Base-by-base conservation (phyloP, 2,888 invertebrate species). In the Deilephila elpenor region DNA sequence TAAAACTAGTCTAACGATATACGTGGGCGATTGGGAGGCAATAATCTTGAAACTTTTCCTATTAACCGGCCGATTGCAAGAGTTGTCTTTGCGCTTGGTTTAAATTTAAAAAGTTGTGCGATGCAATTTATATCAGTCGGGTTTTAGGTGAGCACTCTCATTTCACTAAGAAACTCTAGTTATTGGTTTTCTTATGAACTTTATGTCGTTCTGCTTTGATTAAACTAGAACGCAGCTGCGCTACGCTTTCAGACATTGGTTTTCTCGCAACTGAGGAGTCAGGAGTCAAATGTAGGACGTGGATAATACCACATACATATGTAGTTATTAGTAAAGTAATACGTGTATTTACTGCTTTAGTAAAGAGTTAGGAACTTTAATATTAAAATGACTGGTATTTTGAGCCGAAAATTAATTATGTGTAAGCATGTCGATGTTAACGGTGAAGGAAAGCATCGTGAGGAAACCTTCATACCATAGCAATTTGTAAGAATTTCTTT, bases 31-130 rank as follows among this genome's bases (percentile, higher is more conserved):
- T 72, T 62, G 64, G 61, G 44, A 67, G 44, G 51, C 44, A 67
- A 67, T 67, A 84, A 83, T 86, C 85, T 82, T 77, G 59, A 74
- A 88, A 88, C 82, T 88, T 88, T 87, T 82, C 86, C 86, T 85
- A 87, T 88, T 84, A 86, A 79, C 79, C 79, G 78, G 78, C 79
- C 82, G 86, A 87, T 87, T 86, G 85, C 83, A 81, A 77, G 79
- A 81, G 79, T 80, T 80, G 82, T 79, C 81, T 78, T 74, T 78
- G 79, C 75, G 76, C 77, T 78, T 76, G 79, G 80, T 82, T 84
- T 87, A 87, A 86, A 86, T 88, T 86, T 84, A 83, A 85, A 86
- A 88, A 88, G 81, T 88, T 87, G 74, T 74, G 73, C 82, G 75
- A 80, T 83, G 84, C 84, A 82, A 84, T 85, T 86, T 85, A 84